These are phyloP conservation scores for Allolobophora icterica DNA, from an alignment of 2,888 invertebrate species.

Conservation along the genomic window DNA sequence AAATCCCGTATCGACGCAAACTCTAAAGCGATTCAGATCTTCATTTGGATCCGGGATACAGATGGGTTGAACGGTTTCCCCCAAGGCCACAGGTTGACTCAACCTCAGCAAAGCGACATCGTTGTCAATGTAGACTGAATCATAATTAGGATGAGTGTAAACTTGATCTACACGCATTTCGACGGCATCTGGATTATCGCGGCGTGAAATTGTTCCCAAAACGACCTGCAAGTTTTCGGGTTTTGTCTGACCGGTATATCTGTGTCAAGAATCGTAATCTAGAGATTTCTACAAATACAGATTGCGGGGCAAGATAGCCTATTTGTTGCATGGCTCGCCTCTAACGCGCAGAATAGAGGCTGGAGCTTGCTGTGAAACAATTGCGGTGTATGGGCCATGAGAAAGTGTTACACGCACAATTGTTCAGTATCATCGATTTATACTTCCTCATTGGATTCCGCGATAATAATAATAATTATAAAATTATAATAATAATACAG, in stretches of 20 bases:
- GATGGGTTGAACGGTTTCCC: conserved; percentile 7
- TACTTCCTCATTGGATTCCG: too few relatives aligned
- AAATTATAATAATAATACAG: too few relatives aligned
- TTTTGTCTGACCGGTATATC: background rate
- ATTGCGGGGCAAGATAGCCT: too few relatives aligned
- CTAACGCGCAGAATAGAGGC: too few relatives aligned
- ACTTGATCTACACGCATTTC: background rate
- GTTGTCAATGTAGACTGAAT: background rate
- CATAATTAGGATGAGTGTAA: background rate
- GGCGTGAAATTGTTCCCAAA: background rate
- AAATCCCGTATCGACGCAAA: conserved; percentile 29
- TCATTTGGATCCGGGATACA: background rate
- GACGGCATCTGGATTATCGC: background rate
- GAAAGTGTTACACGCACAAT: too few relatives aligned
- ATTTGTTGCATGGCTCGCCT: too few relatives aligned
- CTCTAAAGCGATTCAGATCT: background rate
- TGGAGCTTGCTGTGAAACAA: too few relatives aligned
- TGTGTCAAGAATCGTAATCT: background rate
- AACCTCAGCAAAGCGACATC: background rate
- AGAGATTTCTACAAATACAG: too few relatives aligned
- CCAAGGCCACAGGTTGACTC: background rate
- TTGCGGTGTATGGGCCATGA: too few relatives aligned
- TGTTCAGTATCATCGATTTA: too few relatives aligned
- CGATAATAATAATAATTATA: too few relatives aligned
- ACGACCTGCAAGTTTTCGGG: background rate